phyloP scores from a whole-genome alignment of 2,888 invertebrate genomes.

The Hedya salicella region DNA sequence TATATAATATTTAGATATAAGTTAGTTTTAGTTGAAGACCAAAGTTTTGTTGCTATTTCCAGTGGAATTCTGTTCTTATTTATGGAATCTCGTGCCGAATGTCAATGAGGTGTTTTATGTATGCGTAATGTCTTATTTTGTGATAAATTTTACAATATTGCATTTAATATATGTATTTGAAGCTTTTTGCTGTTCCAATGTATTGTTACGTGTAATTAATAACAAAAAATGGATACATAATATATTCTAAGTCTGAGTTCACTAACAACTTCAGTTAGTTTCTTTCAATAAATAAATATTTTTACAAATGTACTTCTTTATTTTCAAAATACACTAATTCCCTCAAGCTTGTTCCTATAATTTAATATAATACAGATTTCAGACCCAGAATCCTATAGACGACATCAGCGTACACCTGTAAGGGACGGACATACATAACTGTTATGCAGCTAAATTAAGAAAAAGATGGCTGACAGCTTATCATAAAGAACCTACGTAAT shows the following conservation, averaged over 20 bases:
- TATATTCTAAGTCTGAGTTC: conserved; percentile 17
- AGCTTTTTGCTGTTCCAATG: conserved; percentile 14
- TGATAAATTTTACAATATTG: conserved; percentile 21
- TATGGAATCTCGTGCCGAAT: conserved; percentile 12
- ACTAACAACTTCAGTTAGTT: conserved; percentile 21
- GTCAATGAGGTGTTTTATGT: not conserved
- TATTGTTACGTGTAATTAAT: conserved; percentile 18
- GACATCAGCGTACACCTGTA: too few species aligned
- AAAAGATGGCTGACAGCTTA: too few species aligned
- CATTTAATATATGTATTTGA: conserved; percentile 26
- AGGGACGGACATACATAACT: too few species aligned
- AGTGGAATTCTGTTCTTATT: conserved; percentile 26
- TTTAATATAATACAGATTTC: too few species aligned
- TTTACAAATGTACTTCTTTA: conserved; percentile 5
- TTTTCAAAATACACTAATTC: not conserved
- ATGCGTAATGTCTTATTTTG: conserved; percentile 31
- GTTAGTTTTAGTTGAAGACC: conserved; percentile 56
- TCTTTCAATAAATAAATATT: conserved; percentile 23
- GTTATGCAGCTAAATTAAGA: too few species aligned
- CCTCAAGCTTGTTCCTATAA: not conserved
- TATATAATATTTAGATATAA: conserved; percentile 33
- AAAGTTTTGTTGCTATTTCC: conserved; percentile 57
- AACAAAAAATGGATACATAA: conserved; percentile 3
- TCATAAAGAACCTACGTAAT: too few species aligned
- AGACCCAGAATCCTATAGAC: too few species aligned